Conservation (phyloP, 1,140 invertebrate genomes). For the Calosoma granatense region DNA sequence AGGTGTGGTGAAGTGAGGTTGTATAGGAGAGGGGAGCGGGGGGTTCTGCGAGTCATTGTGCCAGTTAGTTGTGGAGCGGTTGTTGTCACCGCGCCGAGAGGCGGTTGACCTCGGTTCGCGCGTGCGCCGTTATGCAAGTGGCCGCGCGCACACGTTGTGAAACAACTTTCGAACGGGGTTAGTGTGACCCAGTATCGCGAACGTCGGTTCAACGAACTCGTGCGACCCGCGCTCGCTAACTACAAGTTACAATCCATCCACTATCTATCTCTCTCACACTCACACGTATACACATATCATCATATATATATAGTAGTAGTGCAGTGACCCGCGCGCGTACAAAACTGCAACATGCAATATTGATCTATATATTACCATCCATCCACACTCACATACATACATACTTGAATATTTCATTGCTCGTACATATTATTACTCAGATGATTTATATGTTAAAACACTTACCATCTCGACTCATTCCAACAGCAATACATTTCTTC, state of each 20-base stretch:
- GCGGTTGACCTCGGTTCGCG: conserved; percentile 15
- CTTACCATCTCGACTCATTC: conserved; percentile 96
- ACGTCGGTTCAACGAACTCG: conserved; percentile 25
- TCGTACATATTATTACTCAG: not conserved
- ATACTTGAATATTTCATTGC: not conserved
- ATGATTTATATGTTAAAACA: too few relatives aligned
- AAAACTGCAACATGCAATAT: too few relatives aligned
- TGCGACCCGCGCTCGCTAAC: conserved; percentile 9
- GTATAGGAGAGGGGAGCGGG: not conserved
- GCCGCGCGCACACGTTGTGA: conserved; percentile 22
- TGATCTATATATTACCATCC: not conserved
- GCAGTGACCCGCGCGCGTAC: not conserved
- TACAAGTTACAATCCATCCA: not conserved
- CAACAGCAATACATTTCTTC: conserved; percentile 96
- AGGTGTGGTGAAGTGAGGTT: too few relatives aligned
- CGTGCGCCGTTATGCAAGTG: conserved; percentile 18
- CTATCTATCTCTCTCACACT: not conserved
- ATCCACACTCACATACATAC: not conserved
- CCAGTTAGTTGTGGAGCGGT: not conserved
- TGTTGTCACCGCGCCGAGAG: conserved; percentile 14
- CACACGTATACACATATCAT: not conserved
- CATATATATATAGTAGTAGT: not conserved
- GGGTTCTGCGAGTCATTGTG: not conserved
- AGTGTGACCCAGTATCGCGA: conserved; percentile 24
- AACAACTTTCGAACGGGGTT: conserved; percentile 24